Conservation (phyloP, 1,140 invertebrate genomes). For the Lasaia peninsularis region DNA sequence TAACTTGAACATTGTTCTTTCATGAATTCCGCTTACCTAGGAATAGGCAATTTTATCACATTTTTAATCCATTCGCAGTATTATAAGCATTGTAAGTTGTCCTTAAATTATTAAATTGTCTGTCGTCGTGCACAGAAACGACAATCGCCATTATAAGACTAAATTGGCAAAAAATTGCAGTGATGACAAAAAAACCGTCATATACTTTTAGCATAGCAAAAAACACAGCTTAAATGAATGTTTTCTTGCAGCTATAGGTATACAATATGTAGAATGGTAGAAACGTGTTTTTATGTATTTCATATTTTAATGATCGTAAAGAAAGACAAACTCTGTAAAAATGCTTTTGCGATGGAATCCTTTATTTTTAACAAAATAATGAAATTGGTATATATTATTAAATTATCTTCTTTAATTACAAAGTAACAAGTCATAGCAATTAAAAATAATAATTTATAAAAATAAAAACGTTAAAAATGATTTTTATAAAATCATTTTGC, state of each 20-base stretch:
- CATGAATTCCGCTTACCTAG: slow-evolving; percentile 31
- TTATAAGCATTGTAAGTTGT: not conserved
- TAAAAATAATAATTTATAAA: too few species aligned
- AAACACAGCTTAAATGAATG: not conserved
- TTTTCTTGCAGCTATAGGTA: not conserved
- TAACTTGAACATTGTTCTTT: slow-evolving; percentile 31
- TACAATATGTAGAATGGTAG: not conserved
- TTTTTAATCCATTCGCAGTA: not conserved
- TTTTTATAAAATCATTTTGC: too few species aligned
- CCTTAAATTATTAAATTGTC: not conserved
- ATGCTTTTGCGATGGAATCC: too few species aligned
- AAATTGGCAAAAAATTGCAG: slow-evolving; percentile 30
- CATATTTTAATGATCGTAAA: too few species aligned
- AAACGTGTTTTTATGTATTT: too few species aligned
- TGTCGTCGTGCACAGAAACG: not conserved
- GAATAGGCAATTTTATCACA: not conserved
- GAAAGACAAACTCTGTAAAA: too few species aligned
- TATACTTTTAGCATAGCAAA: slow-evolving; percentile 17
- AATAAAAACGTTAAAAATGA: too few species aligned
- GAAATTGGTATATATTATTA: too few species aligned
- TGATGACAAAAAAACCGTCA: slow-evolving; percentile 28
- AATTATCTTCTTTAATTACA: too few species aligned
- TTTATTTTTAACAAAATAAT: too few species aligned
- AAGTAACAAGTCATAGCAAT: too few species aligned
- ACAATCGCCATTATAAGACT: slow-evolving; percentile 26